Percentiles rank a stretch among this genome's conserved stretches.
Evolutionary conservation across 2,888 invertebrate genomes (phyloP).

Genomic region (Apamea sordens): DNA sequence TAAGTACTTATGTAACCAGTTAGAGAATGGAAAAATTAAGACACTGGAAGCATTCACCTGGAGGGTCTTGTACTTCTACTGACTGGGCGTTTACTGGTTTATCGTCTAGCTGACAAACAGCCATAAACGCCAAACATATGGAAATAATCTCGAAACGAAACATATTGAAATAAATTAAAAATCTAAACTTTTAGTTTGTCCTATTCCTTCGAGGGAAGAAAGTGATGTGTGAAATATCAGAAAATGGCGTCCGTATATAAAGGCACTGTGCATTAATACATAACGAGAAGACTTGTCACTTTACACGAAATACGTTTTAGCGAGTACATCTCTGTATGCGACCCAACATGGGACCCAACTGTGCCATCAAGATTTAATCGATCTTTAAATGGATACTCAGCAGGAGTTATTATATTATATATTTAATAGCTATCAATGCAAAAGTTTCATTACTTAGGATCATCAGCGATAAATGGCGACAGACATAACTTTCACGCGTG

Average conservation of each 20-base stretch:
- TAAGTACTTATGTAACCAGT: background rate
- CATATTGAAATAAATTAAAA: conserved; percentile 66
- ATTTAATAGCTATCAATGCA: background rate
- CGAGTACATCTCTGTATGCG: conserved; percentile 65
- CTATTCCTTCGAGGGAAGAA: conserved; percentile 41
- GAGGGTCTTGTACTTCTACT: conserved; percentile 79
- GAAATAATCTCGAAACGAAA: conserved; percentile 62
- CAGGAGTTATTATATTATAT: conserved; percentile 25
- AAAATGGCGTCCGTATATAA: conserved; percentile 49
- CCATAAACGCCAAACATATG: conserved; percentile 70
- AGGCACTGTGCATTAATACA: conserved; percentile 36
- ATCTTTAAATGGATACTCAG: conserved; percentile 62
- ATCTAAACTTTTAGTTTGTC: conserved; percentile 1
- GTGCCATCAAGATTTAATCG: conserved; percentile 68
- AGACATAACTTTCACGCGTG: background rate
- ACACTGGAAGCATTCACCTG: conserved; percentile 73
- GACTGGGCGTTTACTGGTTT: conserved; percentile 75
- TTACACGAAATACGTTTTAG: conserved; percentile 78
- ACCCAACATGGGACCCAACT: conserved; percentile 62
- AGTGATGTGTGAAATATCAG: conserved; percentile 49
- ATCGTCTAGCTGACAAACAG: conserved; percentile 73
- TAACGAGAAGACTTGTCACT: conserved; percentile 30
- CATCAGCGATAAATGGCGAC: background rate
- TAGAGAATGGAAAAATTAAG: background rate
- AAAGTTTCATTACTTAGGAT: background rate